phyloP scores from a whole-genome alignment of 2,113 vertebrate species.

The Notiomystis cincta region DNA sequence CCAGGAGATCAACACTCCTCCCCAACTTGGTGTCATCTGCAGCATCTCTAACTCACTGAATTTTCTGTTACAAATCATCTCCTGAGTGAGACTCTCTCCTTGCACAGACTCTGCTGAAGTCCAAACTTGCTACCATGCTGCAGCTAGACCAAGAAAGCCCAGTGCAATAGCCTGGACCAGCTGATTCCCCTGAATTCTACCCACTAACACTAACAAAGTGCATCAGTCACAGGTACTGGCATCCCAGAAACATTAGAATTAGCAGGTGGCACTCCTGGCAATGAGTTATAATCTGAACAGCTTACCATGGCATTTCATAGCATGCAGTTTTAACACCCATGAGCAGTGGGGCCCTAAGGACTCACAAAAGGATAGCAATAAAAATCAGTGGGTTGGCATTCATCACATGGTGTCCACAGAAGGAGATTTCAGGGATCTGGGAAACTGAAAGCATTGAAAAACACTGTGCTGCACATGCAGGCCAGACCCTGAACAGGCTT shows the following conservation, averaged over 20 bases:
- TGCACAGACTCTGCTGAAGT: fast-evolving
- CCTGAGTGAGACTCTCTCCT: not conserved
- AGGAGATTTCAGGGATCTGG: not conserved
- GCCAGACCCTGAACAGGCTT: not conserved
- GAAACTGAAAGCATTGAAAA: not conserved
- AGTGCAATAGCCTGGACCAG: not conserved
- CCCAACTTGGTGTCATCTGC: not conserved
- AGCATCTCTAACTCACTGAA: not conserved
- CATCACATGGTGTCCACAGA: not conserved
- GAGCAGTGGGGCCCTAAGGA: not conserved
- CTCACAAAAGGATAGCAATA: not conserved
- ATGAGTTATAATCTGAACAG: not conserved
- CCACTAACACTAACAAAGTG: not conserved
- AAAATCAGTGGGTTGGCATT: not conserved
- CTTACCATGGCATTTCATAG: not conserved
- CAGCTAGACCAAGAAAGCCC: not conserved
- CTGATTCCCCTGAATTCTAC: not conserved
- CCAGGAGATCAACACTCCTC: not conserved
- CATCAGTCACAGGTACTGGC: not conserved
- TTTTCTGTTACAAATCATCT: not conserved
- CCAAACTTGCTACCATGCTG: not conserved
- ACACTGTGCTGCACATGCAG: conserved; percentile 29
- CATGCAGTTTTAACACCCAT: not conserved
- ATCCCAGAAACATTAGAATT: not conserved
- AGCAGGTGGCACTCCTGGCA: not conserved